Base-by-base conservation (phyloP, 35 echinoderm and acorn worm species). In the Ophioderma brevispina region DNA sequence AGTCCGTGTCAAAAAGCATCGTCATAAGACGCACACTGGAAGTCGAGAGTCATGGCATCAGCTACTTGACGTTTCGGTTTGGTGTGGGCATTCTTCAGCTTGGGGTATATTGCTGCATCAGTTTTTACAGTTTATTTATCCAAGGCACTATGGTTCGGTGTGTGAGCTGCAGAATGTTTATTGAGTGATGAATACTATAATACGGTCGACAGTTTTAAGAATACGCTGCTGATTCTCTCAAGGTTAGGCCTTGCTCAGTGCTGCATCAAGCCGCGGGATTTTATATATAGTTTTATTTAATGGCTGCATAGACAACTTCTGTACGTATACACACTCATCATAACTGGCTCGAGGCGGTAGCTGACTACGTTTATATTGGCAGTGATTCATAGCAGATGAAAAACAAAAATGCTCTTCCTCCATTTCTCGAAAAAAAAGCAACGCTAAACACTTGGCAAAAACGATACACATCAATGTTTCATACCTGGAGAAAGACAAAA, bases 61-160 rank as follows among this genome's bases (percentile, higher is more conserved):
- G 41, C 17, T 8, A 46, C 4, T 46, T 46, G 41, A 46, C 41
- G 41, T 46, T 17, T 46, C 41, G 41, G 41, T 70, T 70, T 70
- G 59, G 59, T 70, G n/a, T 70, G 1, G 23, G 28, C 6, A 70
- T 70, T 70, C 59, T 15, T 18, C 49, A 85, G 36, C 46, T 35
- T 64, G 35, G 35, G 83, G 83, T 36, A 39, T 85, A 64, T 64
- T 85, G 83, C 83, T 85, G 83, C 83, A 70, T 70, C 59, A 70
- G 59, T 70, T 46, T 70, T 70, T 70, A 70, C 5, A 70, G 59
- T 70, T 70, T 70, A 85, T 82, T 85, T 37, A 63, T 85, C 83
- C 83, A 85, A 85, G 83, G 83, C 83, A 85, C 83, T 32, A 64
- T 85, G 83, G 83, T 85, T 85, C 83, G 49, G 36, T 75, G 59